These are phyloP conservation scores for Darevskia mixta DNA, from an alignment of 2,797 vertebrate genomes.

Conservation along the genomic window DNA sequence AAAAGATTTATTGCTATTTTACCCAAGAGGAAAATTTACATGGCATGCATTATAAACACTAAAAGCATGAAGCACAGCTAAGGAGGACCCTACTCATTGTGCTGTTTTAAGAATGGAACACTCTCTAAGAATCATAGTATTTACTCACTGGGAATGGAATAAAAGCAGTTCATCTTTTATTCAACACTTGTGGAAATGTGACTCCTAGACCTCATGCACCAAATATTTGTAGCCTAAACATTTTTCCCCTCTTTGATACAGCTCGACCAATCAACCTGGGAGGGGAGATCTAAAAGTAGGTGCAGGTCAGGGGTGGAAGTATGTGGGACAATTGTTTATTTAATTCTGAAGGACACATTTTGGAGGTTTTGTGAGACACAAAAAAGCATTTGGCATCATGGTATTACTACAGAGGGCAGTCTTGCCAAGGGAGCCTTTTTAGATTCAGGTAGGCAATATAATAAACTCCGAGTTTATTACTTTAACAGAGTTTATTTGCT, in stretches of 20 bases:
- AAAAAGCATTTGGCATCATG: too few species aligned
- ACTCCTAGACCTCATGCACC: slow-evolving; percentile 7
- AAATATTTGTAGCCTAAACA: not conserved
- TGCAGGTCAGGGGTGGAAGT: too few species aligned
- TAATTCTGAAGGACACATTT: too few species aligned
- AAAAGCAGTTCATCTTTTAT: slow-evolving; percentile 60
- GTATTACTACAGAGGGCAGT: too few species aligned
- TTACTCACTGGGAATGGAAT: slow-evolving; percentile 57
- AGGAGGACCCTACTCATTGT: slow-evolving; percentile 46
- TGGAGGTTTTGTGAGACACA: too few species aligned
- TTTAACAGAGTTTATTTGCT: too few species aligned
- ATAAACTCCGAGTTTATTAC: too few species aligned
- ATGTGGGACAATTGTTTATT: too few species aligned
- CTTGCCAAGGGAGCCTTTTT: too few species aligned
- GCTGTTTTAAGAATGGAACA: slow-evolving; percentile 45
- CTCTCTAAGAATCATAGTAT: slow-evolving; percentile 23
- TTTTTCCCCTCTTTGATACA: not conserved
- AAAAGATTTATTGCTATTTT: slow-evolving; percentile 74
- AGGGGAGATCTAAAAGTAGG: not conserved
- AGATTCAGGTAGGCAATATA: too few species aligned
- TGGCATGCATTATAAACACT: slow-evolving; percentile 58
- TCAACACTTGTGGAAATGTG: slow-evolving; percentile 48
- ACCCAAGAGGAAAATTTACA: slow-evolving; percentile 62
- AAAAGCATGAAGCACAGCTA: slow-evolving; percentile 45
- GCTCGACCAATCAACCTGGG: not conserved